Evolutionary conservation across 1,140 invertebrate genomes (phyloP), one percentile per base, ranked within the genome.

Genomic region (Brachionus paranguensis): DNA sequence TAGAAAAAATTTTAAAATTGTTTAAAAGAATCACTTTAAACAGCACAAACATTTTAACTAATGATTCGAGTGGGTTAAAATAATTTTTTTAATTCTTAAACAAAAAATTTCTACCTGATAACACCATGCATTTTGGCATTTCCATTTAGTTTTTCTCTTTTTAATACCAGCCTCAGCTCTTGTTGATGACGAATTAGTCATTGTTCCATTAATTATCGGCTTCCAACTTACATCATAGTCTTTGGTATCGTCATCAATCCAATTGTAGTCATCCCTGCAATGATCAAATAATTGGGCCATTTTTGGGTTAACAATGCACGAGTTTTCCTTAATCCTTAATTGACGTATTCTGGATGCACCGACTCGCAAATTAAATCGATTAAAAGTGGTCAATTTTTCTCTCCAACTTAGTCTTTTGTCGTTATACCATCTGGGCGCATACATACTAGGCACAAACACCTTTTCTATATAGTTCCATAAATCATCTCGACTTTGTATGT

Each of bases 211-310:
- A n/a, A 60, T 24, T 41, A 84, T 50, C 6, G 27, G 50, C 37
- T 84, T 45, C 89, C 89, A 89, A 24, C 85, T 84, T 5, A 87
- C 86, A n/a, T 86, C 72, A 55, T 89, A 89, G 12, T 86, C 84
- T 78, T 87, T 87, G 0, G 88, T 87, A 83, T 89, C 88, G 83
- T 89, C 89, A 76, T 89, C 88, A 0, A 85, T 83, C 89, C 89
- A 89, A 84, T 86, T 86, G 84, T 89, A 89, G 8, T 87, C 86
- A 83, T 86, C 86, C 14, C 88, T 87, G 84, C 89, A 89, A 74
- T 88, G 87, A 8, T 87, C 84, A 20, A 89, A 87, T 1, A 88
- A 4, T 11, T 41, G 11, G 7, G 53, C 33, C 84, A 89, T 86
- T 12, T 41, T 29, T 0, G 37, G 29, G 60, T 86, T 84, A 24